phyloP scores from a whole-genome alignment of 2,888 invertebrate genomes.

The Pterostichus niger region DNA sequence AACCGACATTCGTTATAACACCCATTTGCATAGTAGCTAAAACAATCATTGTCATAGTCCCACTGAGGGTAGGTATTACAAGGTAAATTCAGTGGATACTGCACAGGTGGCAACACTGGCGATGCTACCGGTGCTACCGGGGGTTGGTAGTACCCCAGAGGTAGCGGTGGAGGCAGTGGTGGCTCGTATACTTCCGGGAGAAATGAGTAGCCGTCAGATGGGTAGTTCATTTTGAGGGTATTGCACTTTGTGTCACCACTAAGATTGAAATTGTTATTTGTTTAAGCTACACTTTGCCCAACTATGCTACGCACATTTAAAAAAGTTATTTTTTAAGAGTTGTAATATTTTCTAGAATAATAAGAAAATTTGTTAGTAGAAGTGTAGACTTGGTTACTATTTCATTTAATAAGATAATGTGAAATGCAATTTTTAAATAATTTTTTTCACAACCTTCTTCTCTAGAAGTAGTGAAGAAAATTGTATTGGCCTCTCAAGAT shows the following conservation, averaged over 20 bases:
- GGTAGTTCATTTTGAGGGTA: conserved; percentile 33
- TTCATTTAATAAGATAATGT: no score
- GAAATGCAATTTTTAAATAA: no score
- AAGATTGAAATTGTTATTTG: not conserved
- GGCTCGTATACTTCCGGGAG: conserved; percentile 16
- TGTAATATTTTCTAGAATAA: no score
- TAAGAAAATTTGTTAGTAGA: no score
- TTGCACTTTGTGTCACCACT: not conserved
- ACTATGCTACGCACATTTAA: no score
- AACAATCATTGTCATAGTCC: conserved; percentile 83
- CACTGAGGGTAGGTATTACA: conserved; percentile 79
- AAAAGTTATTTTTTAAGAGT: no score
- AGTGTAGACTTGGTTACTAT: no score
- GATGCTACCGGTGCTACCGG: not conserved
- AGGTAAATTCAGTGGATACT: conserved; percentile 73
- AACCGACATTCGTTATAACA: conserved; percentile 83
- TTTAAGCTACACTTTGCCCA: not conserved
- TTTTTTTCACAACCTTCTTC: no score
- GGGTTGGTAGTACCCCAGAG: conserved; percentile 36
- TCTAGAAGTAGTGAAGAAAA: no score
- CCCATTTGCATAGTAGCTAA: conserved; percentile 81
- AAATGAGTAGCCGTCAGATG: not conserved
- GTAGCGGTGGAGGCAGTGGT: conserved; percentile 1
- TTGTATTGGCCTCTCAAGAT: no score
- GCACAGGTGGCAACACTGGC: conserved; percentile 12